phyloP scores from a whole-genome alignment of 2,797 vertebrate genomes.

The Podarcis lilfordi region DNA sequence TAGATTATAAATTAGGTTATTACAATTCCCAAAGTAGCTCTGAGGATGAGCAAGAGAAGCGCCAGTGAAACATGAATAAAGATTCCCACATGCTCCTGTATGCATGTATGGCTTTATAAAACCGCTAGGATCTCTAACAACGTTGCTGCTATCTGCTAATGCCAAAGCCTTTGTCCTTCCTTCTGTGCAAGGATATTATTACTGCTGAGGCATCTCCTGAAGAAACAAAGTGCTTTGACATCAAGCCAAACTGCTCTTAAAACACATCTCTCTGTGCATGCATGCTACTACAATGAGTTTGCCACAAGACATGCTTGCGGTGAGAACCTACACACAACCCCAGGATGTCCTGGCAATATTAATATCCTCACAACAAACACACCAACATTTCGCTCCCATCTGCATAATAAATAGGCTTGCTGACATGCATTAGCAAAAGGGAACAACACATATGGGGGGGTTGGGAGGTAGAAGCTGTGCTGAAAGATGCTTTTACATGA shows the following conservation, averaged over 20 bases:
- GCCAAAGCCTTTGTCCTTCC: neutral
- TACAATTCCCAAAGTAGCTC: neutral
- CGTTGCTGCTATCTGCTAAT: neutral
- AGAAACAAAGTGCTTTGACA: fast-evolving
- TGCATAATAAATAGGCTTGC: neutral
- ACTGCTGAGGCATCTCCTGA: neutral
- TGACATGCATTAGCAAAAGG: neutral
- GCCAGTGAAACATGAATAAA: neutral
- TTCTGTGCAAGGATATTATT: neutral
- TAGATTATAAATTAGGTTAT: neutral
- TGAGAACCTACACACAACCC: neutral
- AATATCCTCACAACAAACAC: neutral
- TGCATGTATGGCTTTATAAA: neutral
- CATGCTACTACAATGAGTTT: neutral
- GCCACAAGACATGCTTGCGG: fast-evolving
- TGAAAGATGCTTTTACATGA: too few species aligned
- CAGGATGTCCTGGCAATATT: fast-evolving
- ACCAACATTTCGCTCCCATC: neutral
- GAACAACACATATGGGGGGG: too few species aligned
- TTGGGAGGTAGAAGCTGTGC: too few species aligned
- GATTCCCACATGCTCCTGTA: neutral
- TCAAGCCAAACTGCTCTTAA: neutral
- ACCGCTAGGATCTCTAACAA: neutral
- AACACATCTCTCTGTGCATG: neutral
- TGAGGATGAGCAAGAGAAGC: neutral